Percentiles rank a stretch among this genome's conserved stretches.
Conservation (phyloP, 2,113 vertebrate genomes). For the Tupaia tana region DNA sequence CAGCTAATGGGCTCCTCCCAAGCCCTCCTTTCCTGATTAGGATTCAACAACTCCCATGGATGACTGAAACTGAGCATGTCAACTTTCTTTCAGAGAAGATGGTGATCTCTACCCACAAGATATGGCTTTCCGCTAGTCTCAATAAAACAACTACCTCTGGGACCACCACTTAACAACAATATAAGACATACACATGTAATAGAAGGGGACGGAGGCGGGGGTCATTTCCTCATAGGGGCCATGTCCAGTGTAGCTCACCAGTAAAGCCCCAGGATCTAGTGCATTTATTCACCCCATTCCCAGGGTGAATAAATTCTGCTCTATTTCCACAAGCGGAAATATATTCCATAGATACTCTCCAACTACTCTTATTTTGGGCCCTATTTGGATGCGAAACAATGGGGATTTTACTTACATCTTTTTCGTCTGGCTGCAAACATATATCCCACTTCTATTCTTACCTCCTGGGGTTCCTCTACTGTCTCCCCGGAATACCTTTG, state of each 20-base stretch:
- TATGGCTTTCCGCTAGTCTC: not conserved
- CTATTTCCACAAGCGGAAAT: constrained; percentile 15
- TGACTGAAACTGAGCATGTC: not conserved
- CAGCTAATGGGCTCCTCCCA: not conserved
- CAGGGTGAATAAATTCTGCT: not conserved
- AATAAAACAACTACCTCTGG: not conserved
- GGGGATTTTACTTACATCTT: not conserved
- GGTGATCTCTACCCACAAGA: not conserved
- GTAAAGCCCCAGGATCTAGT: not conserved
- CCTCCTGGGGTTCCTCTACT: constrained; percentile 27
- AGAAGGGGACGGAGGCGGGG: not conserved
- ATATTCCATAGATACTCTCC: not conserved
- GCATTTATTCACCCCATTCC: no score
- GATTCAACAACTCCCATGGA: not conserved
- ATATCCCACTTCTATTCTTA: not conserved
- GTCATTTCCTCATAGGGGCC: not conserved
- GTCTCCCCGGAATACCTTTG: not conserved
- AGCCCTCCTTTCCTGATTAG: not conserved
- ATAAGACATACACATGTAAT: not conserved
- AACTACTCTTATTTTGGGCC: not conserved
- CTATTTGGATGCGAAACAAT: constrained; percentile 1
- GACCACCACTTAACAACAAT: not conserved
- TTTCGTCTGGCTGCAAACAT: constrained; percentile 9
- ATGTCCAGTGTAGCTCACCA: not conserved
- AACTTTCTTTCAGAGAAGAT: constrained; percentile 13